phyloP scores from a whole-genome alignment of 2,113 vertebrate genomes.

The Calidris pugnax region DNA sequence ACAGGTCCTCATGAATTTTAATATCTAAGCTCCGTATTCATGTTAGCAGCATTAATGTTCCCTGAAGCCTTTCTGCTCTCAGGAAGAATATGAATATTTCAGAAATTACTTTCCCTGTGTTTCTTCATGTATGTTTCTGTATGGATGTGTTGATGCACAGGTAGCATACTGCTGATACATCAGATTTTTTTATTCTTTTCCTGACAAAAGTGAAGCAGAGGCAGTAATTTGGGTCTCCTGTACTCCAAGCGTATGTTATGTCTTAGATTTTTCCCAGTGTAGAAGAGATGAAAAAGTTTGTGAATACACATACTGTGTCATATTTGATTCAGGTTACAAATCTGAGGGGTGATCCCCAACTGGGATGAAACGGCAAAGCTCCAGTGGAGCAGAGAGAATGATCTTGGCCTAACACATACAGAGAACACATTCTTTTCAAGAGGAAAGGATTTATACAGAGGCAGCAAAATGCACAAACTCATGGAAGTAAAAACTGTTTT shows the following conservation, averaged over 20 bases:
- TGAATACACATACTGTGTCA: not conserved
- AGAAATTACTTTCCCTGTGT: not conserved
- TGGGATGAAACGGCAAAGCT: not conserved
- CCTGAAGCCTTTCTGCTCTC: not conserved
- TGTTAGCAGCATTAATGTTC: slow-evolving; percentile 57
- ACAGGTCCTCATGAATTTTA: slow-evolving; percentile 81
- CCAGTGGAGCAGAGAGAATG: not conserved
- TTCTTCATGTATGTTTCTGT: not conserved
- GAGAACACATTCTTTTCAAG: not conserved
- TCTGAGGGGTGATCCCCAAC: not conserved
- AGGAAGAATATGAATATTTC: slow-evolving; percentile 38
- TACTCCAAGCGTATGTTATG: not conserved
- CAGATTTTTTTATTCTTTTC: not conserved
- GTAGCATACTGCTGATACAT: not conserved
- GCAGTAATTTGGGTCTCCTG: not conserved
- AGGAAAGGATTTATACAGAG: not conserved
- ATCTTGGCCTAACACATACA: not conserved
- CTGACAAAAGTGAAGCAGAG: not conserved
- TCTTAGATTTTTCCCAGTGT: not conserved
- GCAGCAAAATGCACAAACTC: not conserved
- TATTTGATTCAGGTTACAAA: not conserved
- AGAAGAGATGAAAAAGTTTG: not conserved
- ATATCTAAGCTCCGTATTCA: slow-evolving; percentile 70
- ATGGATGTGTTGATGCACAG: not conserved
- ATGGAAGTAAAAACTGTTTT: not conserved